These are phyloP conservation scores for Aphyosemion australe DNA, from an alignment of 2,113 vertebrate genomes.

Conservation along the genomic window DNA sequence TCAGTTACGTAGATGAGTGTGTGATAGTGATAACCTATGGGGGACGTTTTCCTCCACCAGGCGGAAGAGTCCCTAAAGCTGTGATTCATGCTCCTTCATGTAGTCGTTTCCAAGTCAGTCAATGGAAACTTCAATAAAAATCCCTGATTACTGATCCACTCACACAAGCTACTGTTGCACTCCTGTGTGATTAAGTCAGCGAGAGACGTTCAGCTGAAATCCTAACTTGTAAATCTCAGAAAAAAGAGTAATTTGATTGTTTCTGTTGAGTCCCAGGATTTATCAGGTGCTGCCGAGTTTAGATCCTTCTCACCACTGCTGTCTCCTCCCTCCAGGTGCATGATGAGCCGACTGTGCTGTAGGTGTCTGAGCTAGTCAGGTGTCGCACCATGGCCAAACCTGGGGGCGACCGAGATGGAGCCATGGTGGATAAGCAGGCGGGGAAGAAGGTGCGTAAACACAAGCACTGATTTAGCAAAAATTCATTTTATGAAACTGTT, in stretches of 20 bases:
- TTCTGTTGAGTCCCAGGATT: too few relatives aligned
- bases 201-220: too few relatives aligned
- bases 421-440: constrained; percentile 96
- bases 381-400: constrained; percentile 97
- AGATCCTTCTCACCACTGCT: constrained; percentile 15
- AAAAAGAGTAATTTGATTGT: too few relatives aligned
- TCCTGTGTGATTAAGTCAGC: constrained; percentile 8
- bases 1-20: constrained; percentile 47
- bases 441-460: constrained; percentile 89
- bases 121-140: constrained; percentile 62
- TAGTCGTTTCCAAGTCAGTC: constrained; percentile 31
- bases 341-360: constrained; percentile 85
- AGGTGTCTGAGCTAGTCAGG: constrained; percentile 88
- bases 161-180: not conserved
- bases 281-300: not conserved
- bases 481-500: too few relatives aligned
- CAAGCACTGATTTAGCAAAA: not conserved
- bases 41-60: constrained; percentile 29
- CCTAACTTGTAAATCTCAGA: too few relatives aligned
- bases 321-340: constrained; percentile 82
- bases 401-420: constrained; percentile 93
- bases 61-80: constrained; percentile 44
- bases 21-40: constrained; percentile 12
- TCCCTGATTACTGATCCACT: constrained; percentile 42
- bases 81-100: constrained; percentile 53